Evolutionary conservation across 2,797 vertebrate genomes (phyloP), one percentile per base, ranked within the genome.

Genomic region (Botia kubotai): DNA sequence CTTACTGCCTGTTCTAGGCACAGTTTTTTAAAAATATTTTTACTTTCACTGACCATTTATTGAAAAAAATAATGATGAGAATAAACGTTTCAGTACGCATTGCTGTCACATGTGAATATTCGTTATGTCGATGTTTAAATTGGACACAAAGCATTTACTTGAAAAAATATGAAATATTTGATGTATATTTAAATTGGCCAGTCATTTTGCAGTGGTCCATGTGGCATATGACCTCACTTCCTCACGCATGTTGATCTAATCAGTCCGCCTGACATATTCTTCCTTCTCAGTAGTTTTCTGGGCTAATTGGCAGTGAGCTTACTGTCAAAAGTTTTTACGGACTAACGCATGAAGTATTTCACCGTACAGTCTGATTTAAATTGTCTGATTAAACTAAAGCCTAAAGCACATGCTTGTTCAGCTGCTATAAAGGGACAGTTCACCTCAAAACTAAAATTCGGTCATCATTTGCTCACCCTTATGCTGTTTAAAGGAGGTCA

Each of bases 211-310:
- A 19, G 52, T 39, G 3, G n/a, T 73, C 55, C 19, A 46, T 13
- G 16, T 66, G 33, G 57, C 33, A 14, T 11, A 29, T 26, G 50
- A 33, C 43, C 60, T 48, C 55, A 60, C 23, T 26, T 10, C 6
- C 74, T 66, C 46, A 52, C 70, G 77, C 68, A 67, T 46, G 43
- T 72, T 57, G 48, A 72, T 29, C 36, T 50, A 50, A 65, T 72
- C 50, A 57, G 36, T 57, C 60, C 53, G 69, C 36, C 69, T 72
- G 80, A 82, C 62, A 43, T 43, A 52, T 6, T 77, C 70, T 81
- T 81, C 74, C 70, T 70, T 58, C 48, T 77, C 73, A 73, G 75
- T 77, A 70, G 63, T 70, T 83, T 81, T 83, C 81, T 83, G 6
- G 78, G 74, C 12, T 82, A 85, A 67, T 39, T 33, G 36, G 36